Base-by-base conservation (phyloP, 2,888 invertebrate species). In the Pollenia amentaria region DNA sequence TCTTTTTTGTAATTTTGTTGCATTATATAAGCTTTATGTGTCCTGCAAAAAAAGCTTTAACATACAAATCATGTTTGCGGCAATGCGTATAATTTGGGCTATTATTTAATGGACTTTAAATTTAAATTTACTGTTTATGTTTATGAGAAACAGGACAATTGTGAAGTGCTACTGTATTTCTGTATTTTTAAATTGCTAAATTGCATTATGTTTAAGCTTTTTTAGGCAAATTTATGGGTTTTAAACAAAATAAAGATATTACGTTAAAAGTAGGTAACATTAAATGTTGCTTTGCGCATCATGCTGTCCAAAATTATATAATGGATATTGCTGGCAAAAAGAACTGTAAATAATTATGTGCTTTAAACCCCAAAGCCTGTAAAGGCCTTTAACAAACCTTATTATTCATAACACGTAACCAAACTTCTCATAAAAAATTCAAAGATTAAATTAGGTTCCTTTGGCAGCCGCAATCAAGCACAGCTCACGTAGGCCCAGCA, bases 61-160 rank as follows among this genome's bases (percentile, higher is more conserved):
- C 29, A 21, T 21, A 70, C 72, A 76, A 84, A 84, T 78, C 78
- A 73, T 84, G 78, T 80, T 80, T 84, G 69, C 80, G 72, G 83
- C 87, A 87, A 65, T 84, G 87, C 87, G 87, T 87, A 83, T 79
- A 83, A 40, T 83, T 72, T 75, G 69, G 29, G 55, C 55, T 75
- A 55, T 70, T 82, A 75, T 84, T 84, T 78, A 57, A 78, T 65
- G 79, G 84, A 70, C 69, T 82, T 76, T 46, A 76, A 69, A 51
- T 57, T 78, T 40, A 65, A 78, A 73, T 73, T 73, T 73, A 57
- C 38, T 65, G 72, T 65, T 46, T 53, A 29, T 53, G 64, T 80
- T 80, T 64, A 73, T 46, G 55, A 64, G 40, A 65, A 18, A 18
- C 9, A 16, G 38, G 16, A 67, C 65, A 48, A 67, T 67, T 67